Evolutionary conservation across 2,888 invertebrate species (phyloP), one percentile per base, ranked within the genome.

Genomic region (Heliconius cydno): DNA sequence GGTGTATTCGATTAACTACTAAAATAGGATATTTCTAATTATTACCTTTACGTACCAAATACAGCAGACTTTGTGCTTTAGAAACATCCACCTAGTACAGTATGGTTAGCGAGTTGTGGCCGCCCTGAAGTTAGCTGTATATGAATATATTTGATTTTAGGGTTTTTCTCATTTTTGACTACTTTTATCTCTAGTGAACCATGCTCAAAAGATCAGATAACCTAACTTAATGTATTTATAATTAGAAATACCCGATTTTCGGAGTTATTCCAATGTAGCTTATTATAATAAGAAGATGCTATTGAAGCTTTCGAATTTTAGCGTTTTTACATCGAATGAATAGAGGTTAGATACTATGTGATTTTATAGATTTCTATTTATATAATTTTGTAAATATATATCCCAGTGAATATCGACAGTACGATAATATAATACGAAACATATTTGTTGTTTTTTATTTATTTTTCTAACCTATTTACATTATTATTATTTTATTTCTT

Each of bases 361-460:
- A 75, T 75, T 75, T 71, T 77, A 70, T 68, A 68, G 60, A 77
- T 65, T 22, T 78, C 57, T 78, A 73, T 72, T 22, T 65, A 46
- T 67, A 73, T 77, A n/a, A 77, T 80, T 80, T 78, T 80, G 78
- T 80, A 80, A 78, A 80, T 80, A 75, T 66, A 41, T 70, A 70
- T 46, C 57, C 19, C 65, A 68, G 28, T 34, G 57, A 75, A 67
- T 74, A 74, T 73, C 25, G 65, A 52, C 65, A 46, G 5, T 78
- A 52, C 30, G 70, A 71, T 77, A 34, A 78, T 75, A 75, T 46
- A 66, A 75, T 66, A 66, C 28, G 22, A 52, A 66, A 22, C 13
- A 30, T 5, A 10, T 12, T 63, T 41, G 46, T 66, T 46, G 19
- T 74, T n/a, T 60, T 75, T 75, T 60, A 73, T 60, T 73, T 73